Conservation (phyloP, 2,113 vertebrate species). For the Regulus satrapa region DNA sequence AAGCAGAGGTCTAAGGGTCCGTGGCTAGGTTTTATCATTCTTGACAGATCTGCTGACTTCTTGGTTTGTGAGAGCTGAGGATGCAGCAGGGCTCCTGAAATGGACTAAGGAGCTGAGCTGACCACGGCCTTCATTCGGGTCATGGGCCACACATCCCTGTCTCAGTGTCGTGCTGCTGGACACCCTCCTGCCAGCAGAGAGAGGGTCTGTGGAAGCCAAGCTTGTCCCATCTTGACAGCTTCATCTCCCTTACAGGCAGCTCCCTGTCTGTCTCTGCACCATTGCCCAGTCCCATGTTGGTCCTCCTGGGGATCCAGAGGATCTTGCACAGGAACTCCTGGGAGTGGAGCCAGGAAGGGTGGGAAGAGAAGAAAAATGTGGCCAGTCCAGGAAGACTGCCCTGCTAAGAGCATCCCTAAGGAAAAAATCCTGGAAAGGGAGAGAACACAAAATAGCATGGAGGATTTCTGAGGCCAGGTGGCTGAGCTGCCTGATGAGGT, state of each 20-base stretch:
- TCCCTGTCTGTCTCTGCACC: not conserved
- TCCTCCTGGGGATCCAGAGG: not conserved
- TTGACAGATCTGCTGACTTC: constrained; percentile 17
- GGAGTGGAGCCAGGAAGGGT: not conserved
- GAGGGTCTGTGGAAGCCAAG: not conserved
- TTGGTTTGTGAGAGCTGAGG: not conserved
- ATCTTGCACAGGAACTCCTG: not conserved
- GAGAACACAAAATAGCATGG: not conserved
- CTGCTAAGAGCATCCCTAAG: not conserved
- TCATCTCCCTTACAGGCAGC: not conserved
- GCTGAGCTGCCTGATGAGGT: not conserved
- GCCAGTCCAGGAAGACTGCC: not conserved
- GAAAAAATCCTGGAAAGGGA: not conserved
- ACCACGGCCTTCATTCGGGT: accelerated
- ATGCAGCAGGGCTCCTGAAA: not conserved
- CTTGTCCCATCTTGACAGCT: not conserved
- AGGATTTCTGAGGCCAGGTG: not conserved
- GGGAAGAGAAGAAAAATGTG: not conserved
- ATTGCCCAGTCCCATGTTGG: not conserved
- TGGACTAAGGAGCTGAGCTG: not conserved
- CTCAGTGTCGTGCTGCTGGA: not conserved
- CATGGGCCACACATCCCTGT: not conserved
- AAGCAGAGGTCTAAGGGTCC: not conserved
- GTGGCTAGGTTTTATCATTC: not conserved
- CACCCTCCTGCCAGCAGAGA: not conserved